These are phyloP conservation scores for Eospalax fontanierii DNA, from an alignment of 2,797 vertebrate genomes.

Conservation along the genomic window DNA sequence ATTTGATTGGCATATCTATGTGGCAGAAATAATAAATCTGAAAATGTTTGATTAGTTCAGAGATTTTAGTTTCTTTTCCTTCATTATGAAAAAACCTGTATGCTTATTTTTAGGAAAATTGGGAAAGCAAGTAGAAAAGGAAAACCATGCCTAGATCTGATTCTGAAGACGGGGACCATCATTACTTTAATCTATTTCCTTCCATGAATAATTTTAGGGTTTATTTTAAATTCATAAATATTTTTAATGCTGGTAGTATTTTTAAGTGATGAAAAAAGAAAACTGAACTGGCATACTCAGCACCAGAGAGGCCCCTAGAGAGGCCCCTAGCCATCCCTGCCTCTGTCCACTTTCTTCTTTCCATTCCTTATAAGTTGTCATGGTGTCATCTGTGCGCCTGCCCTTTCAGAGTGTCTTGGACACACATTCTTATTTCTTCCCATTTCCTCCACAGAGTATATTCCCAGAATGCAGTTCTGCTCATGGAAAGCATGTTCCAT, in stretches of 20 bases:
- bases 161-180: neutral
- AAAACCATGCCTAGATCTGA: neutral
- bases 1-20: neutral
- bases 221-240: neutral
- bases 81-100: neutral
- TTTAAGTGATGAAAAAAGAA: neutral
- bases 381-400: neutral
- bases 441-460: neutral
- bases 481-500: neutral
- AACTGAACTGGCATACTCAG: neutral
- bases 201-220: neutral
- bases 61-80: neutral
- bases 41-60: neutral
- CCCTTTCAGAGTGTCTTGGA: neutral
- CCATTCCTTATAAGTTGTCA: fast-evolving
- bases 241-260: neutral
- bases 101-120: constrained; percentile 20
- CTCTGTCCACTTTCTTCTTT: neutral
- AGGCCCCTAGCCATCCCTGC: neutral
- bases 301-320: neutral
- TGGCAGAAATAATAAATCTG: neutral
- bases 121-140: neutral
- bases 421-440: neutral
- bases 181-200: neutral
- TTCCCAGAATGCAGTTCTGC: fast-evolving